These are phyloP conservation scores for Rosalia funebris DNA, from an alignment of 2,888 invertebrate species.

Conservation along the genomic window DNA sequence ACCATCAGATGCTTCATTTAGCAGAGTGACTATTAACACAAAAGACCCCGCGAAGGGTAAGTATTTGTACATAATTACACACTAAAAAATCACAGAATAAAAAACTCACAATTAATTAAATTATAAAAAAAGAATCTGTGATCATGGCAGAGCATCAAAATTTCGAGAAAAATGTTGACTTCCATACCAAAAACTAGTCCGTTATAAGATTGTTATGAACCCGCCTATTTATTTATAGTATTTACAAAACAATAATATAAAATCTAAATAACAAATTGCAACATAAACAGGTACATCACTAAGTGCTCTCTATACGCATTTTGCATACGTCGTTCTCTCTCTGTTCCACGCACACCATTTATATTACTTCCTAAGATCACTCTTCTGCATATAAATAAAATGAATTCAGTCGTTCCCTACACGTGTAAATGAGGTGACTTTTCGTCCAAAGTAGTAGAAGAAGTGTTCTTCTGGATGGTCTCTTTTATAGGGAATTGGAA, in stretches of 20 bases:
- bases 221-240: conserved; percentile 50
- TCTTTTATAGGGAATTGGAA: conserved; percentile 49
- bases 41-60: conserved; percentile 42
- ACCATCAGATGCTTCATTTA: conserved; percentile 39
- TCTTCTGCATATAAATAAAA: conserved; percentile 38
- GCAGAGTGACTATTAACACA: conserved; percentile 42
- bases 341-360: conserved; percentile 33
- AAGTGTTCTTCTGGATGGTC: conserved; percentile 12
- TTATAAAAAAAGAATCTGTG: conserved; percentile 52
- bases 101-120: conserved; percentile 59
- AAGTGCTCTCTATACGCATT: conserved; percentile 51
- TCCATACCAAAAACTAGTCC: conserved; percentile 39
- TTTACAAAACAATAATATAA: conserved; percentile 62
- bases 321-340: conserved; percentile 40
- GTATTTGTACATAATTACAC: conserved; percentile 54
- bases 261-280: conserved; percentile 63
- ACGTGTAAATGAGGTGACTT: conserved; percentile 14
- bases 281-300: conserved; percentile 64
- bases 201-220: conserved; percentile 44
- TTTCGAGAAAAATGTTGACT: conserved; percentile 35
- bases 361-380: conserved; percentile 31
- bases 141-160: conserved; percentile 44
- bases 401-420: conserved; percentile 52
- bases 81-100: conserved; percentile 63
- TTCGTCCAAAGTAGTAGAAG: background rate